These are phyloP conservation scores for Eulemur mongoz DNA, from an alignment of 2,797 vertebrate species.

Conservation along the genomic window DNA sequence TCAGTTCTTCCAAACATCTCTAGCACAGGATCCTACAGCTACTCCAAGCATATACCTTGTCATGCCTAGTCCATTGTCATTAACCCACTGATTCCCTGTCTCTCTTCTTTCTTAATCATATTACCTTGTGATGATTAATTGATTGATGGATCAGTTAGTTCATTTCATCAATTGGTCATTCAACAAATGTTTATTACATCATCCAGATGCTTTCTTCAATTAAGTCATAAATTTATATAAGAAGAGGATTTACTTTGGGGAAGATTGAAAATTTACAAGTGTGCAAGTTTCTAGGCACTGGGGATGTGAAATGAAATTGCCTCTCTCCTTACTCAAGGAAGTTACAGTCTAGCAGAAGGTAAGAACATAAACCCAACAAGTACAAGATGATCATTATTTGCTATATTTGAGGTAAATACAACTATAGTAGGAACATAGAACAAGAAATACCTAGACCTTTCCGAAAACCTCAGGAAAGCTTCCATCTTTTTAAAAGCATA, in stretches of 20 bases:
- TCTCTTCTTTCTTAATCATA: not conserved
- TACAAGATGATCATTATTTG: not conserved
- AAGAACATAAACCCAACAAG: not conserved
- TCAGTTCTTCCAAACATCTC: not conserved
- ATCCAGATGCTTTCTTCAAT: too few relatives aligned
- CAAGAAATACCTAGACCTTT: not conserved
- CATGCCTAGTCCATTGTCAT: not conserved
- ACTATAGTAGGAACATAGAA: not conserved
- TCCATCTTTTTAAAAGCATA: not conserved
- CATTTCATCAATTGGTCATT: not conserved
- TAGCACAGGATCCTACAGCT: not conserved
- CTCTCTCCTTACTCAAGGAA: not conserved
- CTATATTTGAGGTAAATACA: not conserved
- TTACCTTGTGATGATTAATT: not conserved
- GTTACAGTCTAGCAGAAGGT: not conserved
- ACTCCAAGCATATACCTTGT: not conserved
- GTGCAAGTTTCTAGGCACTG: too few relatives aligned
- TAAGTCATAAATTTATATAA: too few relatives aligned
- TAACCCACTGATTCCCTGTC: not conserved
- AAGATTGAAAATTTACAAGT: too few relatives aligned
- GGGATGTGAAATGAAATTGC: not conserved
- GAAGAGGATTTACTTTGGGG: too few relatives aligned
- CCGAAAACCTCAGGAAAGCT: not conserved
- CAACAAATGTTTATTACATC: not conserved
- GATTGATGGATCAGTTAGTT: not conserved